A percentile compares a stretch with the other conserved stretches of the same genome.
Conservation (phyloP, 2,113 vertebrate genomes). For the Bufo bufo region DNA sequence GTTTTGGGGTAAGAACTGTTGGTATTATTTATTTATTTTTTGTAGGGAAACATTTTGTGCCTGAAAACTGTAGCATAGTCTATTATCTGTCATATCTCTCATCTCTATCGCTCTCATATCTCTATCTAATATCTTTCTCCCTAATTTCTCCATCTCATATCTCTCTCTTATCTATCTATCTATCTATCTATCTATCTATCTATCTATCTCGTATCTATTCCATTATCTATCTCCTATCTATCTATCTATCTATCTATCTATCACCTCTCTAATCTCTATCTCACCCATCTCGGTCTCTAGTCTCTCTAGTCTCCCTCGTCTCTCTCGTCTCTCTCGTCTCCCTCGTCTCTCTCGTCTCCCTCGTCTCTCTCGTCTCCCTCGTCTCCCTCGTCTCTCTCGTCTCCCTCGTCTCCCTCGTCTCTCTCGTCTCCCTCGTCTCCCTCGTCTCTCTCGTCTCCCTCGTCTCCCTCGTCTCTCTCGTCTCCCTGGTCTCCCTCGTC, state of each 20-base stretch:
- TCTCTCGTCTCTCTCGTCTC: neutral
- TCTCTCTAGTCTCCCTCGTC: neutral
- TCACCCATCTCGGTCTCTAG: neutral
- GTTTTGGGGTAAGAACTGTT: constrained; percentile 75
- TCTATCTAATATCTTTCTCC: neutral
- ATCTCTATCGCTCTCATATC: neutral
- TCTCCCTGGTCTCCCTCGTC: neutral
- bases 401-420: neutral
- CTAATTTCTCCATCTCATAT: neutral
- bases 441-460: neutral
- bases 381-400: neutral
- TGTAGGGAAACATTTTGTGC: neutral
- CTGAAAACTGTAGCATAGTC: too few species aligned
- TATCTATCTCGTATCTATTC: neutral
- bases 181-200: neutral
- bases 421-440: neutral
- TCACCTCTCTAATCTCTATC: neutral
- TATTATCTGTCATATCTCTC: too few species aligned
- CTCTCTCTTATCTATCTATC: neutral
- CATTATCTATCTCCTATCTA: neutral
- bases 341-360: neutral
- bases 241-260: constrained; percentile 1
- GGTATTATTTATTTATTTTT: neutral
- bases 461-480: neutral
- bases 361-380: neutral